phyloP scores from a whole-genome alignment of 2,888 invertebrate genomes.

The Drosophila kanekoi region DNA sequence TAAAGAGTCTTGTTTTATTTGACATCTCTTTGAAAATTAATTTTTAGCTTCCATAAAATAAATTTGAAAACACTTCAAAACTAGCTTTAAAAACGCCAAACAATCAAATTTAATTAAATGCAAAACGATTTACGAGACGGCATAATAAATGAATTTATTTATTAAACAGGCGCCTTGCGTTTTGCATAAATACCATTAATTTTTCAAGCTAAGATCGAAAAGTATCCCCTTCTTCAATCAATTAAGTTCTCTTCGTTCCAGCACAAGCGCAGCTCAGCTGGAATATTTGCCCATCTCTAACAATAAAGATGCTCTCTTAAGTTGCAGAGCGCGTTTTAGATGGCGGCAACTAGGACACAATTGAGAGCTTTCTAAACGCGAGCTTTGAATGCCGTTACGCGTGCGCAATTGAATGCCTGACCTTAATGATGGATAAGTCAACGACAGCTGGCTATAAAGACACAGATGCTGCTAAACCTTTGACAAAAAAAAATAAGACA shows the following conservation, averaged over 20 bases:
- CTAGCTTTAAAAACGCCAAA: background rate
- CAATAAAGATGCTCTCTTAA: background rate
- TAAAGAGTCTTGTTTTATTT: no score
- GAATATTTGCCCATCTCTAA: no score
- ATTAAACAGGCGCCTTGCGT: no score
- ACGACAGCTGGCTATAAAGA: constrained; percentile 45
- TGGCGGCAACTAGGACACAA: constrained; percentile 27
- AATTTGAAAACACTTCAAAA: background rate
- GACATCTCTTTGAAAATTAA: background rate
- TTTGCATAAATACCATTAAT: no score
- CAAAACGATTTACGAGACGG: background rate
- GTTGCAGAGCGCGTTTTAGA: constrained; percentile 6
- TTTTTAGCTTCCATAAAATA: background rate
- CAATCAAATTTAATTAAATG: background rate
- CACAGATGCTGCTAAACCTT: constrained; percentile 46
- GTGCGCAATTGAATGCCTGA: constrained; percentile 55
- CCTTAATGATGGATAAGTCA: constrained; percentile 67
- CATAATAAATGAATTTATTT: background rate
- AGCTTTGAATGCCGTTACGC: constrained; percentile 12
- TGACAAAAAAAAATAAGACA: constrained; percentile 26
- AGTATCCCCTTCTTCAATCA: no score
- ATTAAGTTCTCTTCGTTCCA: no score
- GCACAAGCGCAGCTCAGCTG: no score
- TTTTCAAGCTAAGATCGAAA: no score
- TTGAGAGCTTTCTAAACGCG: constrained; percentile 32